Conservation (phyloP, 53 echinoderm and acorn worm species). For the Echinarachnius parma region DNA sequence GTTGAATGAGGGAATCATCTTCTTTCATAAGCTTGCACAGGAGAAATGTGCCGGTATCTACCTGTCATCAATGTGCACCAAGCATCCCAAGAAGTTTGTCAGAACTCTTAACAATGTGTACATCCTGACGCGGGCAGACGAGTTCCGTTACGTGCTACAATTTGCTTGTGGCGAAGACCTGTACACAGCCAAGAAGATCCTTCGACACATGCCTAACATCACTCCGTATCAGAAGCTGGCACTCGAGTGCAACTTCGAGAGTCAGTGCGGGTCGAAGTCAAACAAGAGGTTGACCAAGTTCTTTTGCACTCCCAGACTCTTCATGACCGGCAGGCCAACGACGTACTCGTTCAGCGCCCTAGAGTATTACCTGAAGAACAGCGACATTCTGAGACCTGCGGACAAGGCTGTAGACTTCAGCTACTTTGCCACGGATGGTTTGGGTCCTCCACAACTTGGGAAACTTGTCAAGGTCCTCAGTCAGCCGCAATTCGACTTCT, state of each 20-base stretch:
- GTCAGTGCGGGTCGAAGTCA: conserved; percentile 23
- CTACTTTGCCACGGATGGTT: conserved; percentile 20
- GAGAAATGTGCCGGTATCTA: conserved; percentile 44
- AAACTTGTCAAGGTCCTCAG: conserved; percentile 16
- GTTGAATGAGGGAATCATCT: neutral
- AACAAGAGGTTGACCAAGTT: conserved; percentile 36
- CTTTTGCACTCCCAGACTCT: conserved; percentile 23
- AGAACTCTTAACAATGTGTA: conserved; percentile 39
- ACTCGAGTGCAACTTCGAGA: conserved; percentile 45
- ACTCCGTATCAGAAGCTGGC: conserved; percentile 41
- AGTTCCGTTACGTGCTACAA: conserved; percentile 36
- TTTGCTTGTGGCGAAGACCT: conserved; percentile 37
- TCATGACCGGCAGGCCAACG: conserved; percentile 38
- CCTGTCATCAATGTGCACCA: conserved; percentile 36
- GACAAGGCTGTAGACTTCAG: neutral
- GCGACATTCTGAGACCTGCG: conserved; percentile 1
- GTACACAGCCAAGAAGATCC: conserved; percentile 42
- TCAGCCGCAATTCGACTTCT: conserved; percentile 23
- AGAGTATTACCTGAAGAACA: conserved; percentile 33
- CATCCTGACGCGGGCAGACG: conserved; percentile 30
- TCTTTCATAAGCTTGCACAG: conserved; percentile 39
- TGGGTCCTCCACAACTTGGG: conserved; percentile 12
- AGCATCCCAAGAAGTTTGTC: conserved; percentile 41
- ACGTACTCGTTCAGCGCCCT: conserved; percentile 36
- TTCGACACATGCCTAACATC: conserved; percentile 40